phyloP scores from a whole-genome alignment of 1,140 invertebrate species.

The Meteorus sp. region DNA sequence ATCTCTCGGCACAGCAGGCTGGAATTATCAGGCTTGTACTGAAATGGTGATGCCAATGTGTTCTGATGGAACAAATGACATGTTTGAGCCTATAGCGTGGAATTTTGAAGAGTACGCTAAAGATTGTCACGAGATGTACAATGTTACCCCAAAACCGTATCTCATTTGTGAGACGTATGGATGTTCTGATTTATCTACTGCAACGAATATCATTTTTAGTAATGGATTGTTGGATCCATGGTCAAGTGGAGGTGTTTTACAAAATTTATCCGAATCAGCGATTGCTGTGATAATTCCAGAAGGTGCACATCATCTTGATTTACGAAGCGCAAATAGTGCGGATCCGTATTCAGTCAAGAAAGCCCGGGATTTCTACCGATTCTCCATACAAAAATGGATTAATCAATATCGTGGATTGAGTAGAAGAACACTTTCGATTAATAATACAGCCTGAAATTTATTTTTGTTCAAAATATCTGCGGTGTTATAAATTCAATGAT shows the following conservation, averaged over 20 bases:
- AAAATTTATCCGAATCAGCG: constrained; percentile 68
- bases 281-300: constrained; percentile 81
- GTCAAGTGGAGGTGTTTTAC: constrained; percentile 86
- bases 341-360: constrained; percentile 73
- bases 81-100: constrained; percentile 82
- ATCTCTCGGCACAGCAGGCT: constrained; percentile 69
- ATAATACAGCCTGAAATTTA: no score
- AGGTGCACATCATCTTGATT: constrained; percentile 91
- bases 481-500: no score
- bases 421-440: background rate
- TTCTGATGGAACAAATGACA: constrained; percentile 73
- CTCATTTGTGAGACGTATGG: constrained; percentile 79
- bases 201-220: constrained; percentile 87
- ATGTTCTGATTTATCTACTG: constrained; percentile 69
- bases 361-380: constrained; percentile 70
- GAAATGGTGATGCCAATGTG: constrained; percentile 97
- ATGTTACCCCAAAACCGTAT: constrained; percentile 67
- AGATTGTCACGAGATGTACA: constrained; percentile 71
- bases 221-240: constrained; percentile 93
- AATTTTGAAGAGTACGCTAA: constrained; percentile 69
- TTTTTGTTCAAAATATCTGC: no score
- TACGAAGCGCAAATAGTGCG: constrained; percentile 69
- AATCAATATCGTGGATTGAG: constrained; percentile 31
- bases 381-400: constrained; percentile 73
- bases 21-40: constrained; percentile 82